These are phyloP conservation scores for Heteromurus nitidus DNA, from an alignment of 2,888 invertebrate species.

Conservation along the genomic window DNA sequence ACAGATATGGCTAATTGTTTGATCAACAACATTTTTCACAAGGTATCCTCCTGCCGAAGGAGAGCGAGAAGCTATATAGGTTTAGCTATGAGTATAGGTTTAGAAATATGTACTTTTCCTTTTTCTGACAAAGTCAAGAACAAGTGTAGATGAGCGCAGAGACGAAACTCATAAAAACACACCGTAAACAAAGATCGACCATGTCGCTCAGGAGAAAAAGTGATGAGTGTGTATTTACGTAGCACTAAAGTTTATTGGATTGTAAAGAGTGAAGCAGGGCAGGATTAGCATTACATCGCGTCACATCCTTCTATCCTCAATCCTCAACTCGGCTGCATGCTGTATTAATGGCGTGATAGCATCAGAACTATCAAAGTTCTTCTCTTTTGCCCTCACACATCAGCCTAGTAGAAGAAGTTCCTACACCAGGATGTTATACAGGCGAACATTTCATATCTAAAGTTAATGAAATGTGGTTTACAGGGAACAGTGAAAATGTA, in stretches of 20 bases:
- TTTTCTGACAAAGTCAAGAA: constrained; percentile 22
- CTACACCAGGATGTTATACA: no score
- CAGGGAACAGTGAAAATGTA: no score
- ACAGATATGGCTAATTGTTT: no score
- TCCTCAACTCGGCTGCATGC: constrained; percentile 16
- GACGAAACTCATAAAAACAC: constrained; percentile 2
- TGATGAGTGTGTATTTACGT: constrained; percentile 23
- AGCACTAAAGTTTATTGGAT: constrained; percentile 43
- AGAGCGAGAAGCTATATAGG: no score
- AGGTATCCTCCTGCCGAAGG: no score
- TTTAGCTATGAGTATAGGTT: no score
- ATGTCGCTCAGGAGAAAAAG: constrained; percentile 4
- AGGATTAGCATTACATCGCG: constrained; percentile 25
- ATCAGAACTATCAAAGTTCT: no score
- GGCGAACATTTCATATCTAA: no score
- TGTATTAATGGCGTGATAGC: neutral
- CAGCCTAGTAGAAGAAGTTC: no score
- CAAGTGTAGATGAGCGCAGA: neutral
- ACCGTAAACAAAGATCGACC: constrained; percentile 2
- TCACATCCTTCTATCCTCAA: constrained; percentile 39
- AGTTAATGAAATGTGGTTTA: no score
- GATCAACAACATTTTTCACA: no score
- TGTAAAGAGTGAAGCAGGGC: constrained; percentile 12
- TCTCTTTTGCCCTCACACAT: no score
- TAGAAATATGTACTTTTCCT: neutral